Percentiles rank a stretch among this genome's conserved stretches.
phyloP scores from a whole-genome alignment of 2,888 invertebrate genomes.

The Druceiella hillmani region DNA sequence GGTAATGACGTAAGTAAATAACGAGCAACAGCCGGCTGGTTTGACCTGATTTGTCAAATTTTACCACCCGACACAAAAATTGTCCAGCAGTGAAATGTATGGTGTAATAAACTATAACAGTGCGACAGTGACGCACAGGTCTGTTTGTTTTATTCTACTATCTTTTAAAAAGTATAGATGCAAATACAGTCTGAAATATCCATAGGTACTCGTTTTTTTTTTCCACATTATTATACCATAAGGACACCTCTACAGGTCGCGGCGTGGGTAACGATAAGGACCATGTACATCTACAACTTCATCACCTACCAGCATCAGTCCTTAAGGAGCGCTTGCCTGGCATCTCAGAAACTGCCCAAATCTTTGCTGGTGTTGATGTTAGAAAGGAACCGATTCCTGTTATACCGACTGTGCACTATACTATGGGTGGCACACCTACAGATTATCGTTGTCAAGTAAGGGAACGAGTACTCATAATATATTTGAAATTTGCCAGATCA shows the following conservation, averaged over 20 bases:
- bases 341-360: constrained; percentile 96
- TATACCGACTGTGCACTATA: constrained; percentile 97
- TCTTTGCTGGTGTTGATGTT: constrained; percentile 96
- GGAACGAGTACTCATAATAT: no score
- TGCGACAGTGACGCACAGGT: no score
- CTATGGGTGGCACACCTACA: constrained; percentile 98
- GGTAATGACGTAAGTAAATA: no score
- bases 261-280: constrained; percentile 96
- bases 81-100: no score
- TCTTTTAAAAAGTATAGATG: no score
- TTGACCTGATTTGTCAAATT: no score
- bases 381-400: constrained; percentile 95
- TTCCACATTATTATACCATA: constrained; percentile 8
- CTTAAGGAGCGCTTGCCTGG: constrained; percentile 80
- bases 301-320: constrained; percentile 87
- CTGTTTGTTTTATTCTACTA: no score
- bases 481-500: no score
- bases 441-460: constrained; percentile 85
- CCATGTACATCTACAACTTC: constrained; percentile 88
- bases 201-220: not conserved
- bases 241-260: constrained; percentile 52
- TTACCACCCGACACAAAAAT: no score
- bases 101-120: no score
- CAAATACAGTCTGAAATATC: no score
- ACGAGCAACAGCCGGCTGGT: no score